Percentiles rank a stretch among this genome's conserved stretches.
phyloP scores from a whole-genome alignment of 2,888 invertebrate species.

The Sympetrum striolatum region DNA sequence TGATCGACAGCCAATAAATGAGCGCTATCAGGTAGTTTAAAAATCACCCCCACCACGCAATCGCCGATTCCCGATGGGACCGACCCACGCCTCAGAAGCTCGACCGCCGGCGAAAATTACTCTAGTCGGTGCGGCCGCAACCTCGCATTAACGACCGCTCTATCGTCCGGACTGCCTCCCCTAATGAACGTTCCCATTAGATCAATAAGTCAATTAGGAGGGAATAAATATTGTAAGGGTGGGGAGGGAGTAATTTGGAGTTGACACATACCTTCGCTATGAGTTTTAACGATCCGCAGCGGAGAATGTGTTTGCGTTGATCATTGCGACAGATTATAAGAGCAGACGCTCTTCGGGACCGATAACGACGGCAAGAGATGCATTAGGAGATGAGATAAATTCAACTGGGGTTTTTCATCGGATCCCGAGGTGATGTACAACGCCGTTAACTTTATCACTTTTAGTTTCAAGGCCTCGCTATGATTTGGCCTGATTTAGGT shows the following conservation, averaged over 20 bases:
- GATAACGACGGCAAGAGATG: not conserved
- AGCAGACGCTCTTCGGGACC: not conserved
- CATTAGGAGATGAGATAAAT: not conserved
- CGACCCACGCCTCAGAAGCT: not conserved
- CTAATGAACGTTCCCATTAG: constrained; percentile 23
- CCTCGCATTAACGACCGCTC: constrained; percentile 1
- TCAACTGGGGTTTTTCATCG: not conserved
- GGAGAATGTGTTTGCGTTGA: not conserved
- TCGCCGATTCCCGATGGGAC: not conserved
- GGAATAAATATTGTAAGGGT: not conserved
- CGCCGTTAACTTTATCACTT: not conserved
- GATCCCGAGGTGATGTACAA: not conserved
- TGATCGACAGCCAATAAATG: not conserved
- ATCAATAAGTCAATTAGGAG: not conserved
- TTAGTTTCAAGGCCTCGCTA: not conserved
- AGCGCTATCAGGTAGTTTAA: not conserved
- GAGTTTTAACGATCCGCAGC: not conserved
- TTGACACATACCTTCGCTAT: not conserved
- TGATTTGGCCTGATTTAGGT: too few relatives aligned
- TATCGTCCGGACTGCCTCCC: not conserved
- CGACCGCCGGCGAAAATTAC: not conserved
- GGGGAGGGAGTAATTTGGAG: not conserved
- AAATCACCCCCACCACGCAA: not conserved
- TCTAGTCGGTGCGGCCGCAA: not conserved
- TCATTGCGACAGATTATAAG: not conserved